phyloP scores from a whole-genome alignment of 2,113 vertebrate species.

The Phalacrocorax carbo region DNA sequence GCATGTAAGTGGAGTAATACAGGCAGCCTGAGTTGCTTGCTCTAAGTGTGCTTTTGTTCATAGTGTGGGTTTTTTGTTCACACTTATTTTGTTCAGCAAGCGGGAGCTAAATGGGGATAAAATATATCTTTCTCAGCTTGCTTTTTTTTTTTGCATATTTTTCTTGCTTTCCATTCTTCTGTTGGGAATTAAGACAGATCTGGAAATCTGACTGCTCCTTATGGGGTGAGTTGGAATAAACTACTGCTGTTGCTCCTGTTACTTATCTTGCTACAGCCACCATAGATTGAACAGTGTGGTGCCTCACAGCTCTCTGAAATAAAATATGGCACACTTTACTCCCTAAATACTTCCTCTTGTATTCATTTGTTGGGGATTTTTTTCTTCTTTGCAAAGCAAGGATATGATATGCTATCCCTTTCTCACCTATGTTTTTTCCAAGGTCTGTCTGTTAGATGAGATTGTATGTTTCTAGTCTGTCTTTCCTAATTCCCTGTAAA shows the following conservation, averaged over 20 bases:
- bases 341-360: neutral
- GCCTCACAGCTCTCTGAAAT: neutral
- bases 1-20: neutral
- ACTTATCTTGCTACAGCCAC: neutral
- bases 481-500: neutral
- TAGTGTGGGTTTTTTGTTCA: neutral
- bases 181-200: neutral
- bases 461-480: neutral
- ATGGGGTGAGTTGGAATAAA: neutral
- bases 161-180: neutral
- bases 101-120: neutral
- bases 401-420: neutral
- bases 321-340: neutral
- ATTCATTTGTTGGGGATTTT: neutral
- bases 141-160: neutral
- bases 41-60: neutral
- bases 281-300: neutral
- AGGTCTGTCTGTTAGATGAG: neutral
- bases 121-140: neutral
- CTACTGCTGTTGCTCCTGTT: neutral
- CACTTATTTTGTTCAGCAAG: neutral
- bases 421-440: neutral
- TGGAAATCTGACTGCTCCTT: neutral
- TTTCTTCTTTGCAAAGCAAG: neutral
- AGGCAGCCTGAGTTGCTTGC: neutral